Evolutionary conservation across 2,797 vertebrate species (phyloP).

Genomic region (Hephaestus fuliginosus): DNA sequence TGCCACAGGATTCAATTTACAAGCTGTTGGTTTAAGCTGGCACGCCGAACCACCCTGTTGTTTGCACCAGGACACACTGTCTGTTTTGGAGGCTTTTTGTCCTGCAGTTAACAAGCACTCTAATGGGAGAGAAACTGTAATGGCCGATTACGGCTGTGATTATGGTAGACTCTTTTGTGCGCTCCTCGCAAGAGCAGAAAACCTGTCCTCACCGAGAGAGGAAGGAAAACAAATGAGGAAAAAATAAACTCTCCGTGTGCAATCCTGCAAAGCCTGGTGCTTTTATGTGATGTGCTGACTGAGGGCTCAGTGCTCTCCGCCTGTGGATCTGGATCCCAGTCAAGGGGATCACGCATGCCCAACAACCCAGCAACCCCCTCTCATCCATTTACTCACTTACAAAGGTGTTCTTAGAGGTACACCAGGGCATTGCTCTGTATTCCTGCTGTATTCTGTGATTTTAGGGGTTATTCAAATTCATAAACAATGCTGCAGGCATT

Average conservation of each 20-base stretch:
- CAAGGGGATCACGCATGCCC: constrained; percentile 67
- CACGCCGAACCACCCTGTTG: constrained; percentile 67
- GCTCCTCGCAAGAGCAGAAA: constrained; percentile 63
- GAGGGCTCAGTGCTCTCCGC: constrained; percentile 63
- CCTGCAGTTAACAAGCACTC: constrained; percentile 78
- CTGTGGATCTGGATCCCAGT: constrained; percentile 69
- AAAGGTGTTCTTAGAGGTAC: constrained; percentile 66
- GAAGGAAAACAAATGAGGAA: constrained; percentile 76
- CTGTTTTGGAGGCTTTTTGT: constrained; percentile 75
- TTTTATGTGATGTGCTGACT: constrained; percentile 75
- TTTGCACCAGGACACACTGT: constrained; percentile 73
- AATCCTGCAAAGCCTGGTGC: constrained; percentile 69
- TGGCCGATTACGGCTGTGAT: constrained; percentile 80
- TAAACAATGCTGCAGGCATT: constrained; percentile 68
- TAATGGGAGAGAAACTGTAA: constrained; percentile 70
- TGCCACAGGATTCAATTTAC: constrained; percentile 83
- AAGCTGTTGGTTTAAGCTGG: constrained; percentile 82
- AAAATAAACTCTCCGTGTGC: constrained; percentile 68
- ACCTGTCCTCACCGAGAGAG: constrained; percentile 63
- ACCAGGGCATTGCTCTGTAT: constrained; percentile 48
- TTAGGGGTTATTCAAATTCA: constrained; percentile 65
- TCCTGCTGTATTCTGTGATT: constrained; percentile 56
- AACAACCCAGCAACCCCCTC: constrained; percentile 44
- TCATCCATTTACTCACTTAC: constrained; percentile 41
- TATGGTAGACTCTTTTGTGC: constrained; percentile 76